Evolutionary conservation across 2,113 vertebrate genomes (phyloP).

Genomic region (Lophotis ruficrista): DNA sequence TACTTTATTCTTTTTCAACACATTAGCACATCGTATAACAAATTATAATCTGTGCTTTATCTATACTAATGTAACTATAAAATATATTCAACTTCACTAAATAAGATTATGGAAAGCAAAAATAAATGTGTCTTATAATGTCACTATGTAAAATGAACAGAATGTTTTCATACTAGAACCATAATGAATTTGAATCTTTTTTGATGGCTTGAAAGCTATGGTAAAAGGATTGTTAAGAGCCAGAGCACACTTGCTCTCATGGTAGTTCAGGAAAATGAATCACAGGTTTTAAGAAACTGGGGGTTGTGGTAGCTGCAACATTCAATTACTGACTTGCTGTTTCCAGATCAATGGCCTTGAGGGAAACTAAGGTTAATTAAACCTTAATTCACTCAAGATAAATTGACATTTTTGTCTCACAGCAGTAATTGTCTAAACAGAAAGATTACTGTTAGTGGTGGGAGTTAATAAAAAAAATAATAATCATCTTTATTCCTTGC

Average conservation of each 20-base stretch:
- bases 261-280: neutral
- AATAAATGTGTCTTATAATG: neutral
- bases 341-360: constrained; percentile 61
- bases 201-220: neutral
- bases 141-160: neutral
- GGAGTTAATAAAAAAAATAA: constrained; percentile 13
- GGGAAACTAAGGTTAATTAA: constrained; percentile 68
- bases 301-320: neutral
- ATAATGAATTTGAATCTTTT: neutral
- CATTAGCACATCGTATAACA: neutral
- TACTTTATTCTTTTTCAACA: neutral
- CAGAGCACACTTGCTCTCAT: neutral
- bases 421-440: constrained; percentile 43
- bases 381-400: constrained; percentile 67
- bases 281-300: constrained; percentile 15
- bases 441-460: constrained; percentile 20
- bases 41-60: neutral
- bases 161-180: neutral
- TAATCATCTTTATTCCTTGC: neutral
- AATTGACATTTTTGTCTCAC: constrained; percentile 61
- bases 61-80: neutral
- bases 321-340: constrained; percentile 59
- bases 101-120: neutral
- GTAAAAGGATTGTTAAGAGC: neutral
- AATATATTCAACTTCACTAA: neutral